Evolutionary conservation across 2,888 invertebrate genomes (phyloP).

Genomic region (Aleiodes alternator): DNA sequence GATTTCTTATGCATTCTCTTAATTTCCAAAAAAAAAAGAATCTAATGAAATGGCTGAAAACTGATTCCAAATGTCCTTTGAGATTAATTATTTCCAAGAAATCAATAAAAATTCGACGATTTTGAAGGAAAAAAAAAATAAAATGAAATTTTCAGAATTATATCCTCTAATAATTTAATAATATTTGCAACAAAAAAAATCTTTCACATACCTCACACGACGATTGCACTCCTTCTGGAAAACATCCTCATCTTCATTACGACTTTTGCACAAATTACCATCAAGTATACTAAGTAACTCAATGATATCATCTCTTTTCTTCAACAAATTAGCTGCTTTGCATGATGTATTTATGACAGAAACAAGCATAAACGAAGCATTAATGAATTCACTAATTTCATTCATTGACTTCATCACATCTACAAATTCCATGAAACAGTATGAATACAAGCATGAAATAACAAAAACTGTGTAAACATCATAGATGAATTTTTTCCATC

Average conservation of each 20-base stretch:
- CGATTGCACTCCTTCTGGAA: neutral
- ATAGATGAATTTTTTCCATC: constrained; percentile 33
- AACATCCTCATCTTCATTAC: neutral
- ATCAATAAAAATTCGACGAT: no score
- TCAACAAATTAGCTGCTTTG: constrained; percentile 43
- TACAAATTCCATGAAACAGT: constrained; percentile 27
- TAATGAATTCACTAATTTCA: constrained; percentile 21
- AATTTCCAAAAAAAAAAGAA: no score
- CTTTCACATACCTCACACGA: neutral
- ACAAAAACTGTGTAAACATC: neutral
- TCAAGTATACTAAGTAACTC: constrained; percentile 20
- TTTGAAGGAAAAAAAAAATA: no score
- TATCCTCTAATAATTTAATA: neutral
- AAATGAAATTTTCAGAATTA: no score
- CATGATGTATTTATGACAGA: constrained; percentile 41
- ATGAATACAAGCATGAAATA: constrained; percentile 13
- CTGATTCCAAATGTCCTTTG: no score
- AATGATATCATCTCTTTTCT: constrained; percentile 36
- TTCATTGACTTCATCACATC: constrained; percentile 2
- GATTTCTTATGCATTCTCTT: no score
- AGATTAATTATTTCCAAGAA: no score
- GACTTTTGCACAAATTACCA: constrained; percentile 5
- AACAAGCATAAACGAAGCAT: constrained; percentile 22
- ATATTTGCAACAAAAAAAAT: neutral
- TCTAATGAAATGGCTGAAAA: no score